Evolutionary conservation across 2,888 invertebrate species (phyloP).

Genomic region (Morpho achilles): DNA sequence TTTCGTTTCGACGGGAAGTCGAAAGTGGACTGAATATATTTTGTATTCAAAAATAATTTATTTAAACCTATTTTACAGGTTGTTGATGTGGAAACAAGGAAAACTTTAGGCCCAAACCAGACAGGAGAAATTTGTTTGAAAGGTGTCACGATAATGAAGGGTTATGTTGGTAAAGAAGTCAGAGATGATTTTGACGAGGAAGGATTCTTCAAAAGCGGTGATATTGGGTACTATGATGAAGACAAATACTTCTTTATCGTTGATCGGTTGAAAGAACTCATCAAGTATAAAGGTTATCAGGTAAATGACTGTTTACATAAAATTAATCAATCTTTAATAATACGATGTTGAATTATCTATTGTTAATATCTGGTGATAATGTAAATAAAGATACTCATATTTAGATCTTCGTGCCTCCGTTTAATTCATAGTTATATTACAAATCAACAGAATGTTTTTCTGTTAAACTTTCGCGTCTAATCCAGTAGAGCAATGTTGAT

Average conservation of each 20-base stretch:
- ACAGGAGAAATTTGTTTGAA: constrained; percentile 90
- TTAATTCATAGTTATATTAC: too few species aligned
- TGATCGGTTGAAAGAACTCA: constrained; percentile 61
- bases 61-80: constrained; percentile 39
- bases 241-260: constrained; percentile 52
- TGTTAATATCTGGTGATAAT: too few species aligned
- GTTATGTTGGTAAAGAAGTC: constrained; percentile 79
- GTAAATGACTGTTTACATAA: constrained; percentile 31
- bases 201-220: constrained; percentile 84
- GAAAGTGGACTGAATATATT: too few species aligned
- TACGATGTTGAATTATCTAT: too few species aligned
- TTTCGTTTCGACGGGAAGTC: too few species aligned
- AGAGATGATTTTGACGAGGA: constrained; percentile 86
- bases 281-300: constrained; percentile 64
- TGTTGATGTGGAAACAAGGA: constrained; percentile 79
- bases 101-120: constrained; percentile 80
- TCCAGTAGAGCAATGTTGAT: too few species aligned
- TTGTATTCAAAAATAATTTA: too few species aligned
- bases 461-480: too few species aligned
- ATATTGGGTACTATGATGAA: constrained; percentile 61
- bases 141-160: constrained; percentile 87
- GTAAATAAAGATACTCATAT: too few species aligned
- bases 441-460: too few species aligned
- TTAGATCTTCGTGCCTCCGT: too few species aligned
- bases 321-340: too few species aligned